Percentiles rank a stretch among this genome's conserved stretches.
Conservation (phyloP, 2,888 invertebrate species). For the Clitarchus hookeri region DNA sequence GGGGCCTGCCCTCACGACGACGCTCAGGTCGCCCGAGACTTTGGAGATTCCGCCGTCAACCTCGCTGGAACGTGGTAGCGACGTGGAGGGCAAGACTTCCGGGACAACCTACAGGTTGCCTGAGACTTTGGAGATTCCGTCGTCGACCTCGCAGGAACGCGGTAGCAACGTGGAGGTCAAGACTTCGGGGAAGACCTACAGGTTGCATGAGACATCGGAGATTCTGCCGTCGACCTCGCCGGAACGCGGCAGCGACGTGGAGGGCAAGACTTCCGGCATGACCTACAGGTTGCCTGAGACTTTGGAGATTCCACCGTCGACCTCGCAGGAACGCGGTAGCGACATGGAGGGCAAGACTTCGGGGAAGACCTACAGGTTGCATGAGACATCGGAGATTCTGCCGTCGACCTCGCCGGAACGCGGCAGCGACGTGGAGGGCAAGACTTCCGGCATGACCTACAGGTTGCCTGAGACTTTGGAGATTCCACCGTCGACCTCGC, state of each 20-base stretch:
- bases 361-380: no score
- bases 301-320: neutral
- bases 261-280: no score
- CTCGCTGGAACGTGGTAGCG: neutral
- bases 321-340: neutral
- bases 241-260: neutral
- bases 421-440: no score
- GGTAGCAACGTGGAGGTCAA: neutral
- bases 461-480: neutral
- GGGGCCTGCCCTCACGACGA: constrained; percentile 52
- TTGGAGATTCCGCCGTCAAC: neutral
- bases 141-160: neutral
- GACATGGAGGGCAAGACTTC: no score
- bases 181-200: no score
- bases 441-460: no score
- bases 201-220: neutral
- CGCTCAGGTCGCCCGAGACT: neutral
- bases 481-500: neutral
- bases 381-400: no score
- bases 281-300: constrained; percentile 18
- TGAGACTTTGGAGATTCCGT: neutral
- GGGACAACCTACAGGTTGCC: no score
- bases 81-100: no score
- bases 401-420: no score
- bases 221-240: neutral